Evolutionary conservation across 2,888 invertebrate species (phyloP), one percentile per base, ranked within the genome.

Genomic region (Diachrysia chrysitis): DNA sequence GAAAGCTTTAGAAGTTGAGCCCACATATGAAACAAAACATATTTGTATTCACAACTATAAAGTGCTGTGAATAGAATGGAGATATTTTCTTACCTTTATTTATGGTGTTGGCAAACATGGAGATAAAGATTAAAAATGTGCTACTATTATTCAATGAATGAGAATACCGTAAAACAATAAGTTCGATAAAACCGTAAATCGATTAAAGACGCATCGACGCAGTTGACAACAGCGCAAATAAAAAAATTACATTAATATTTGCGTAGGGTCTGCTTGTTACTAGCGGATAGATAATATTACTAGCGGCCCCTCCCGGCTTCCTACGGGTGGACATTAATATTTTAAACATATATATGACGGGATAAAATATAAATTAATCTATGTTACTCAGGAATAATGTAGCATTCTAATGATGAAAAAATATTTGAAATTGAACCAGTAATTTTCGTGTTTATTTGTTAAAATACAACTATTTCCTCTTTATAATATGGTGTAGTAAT

Each of bases 41-140:
- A 81, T 81, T 73, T 71, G 76, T 82, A 82, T 83, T 71, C 66
- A 76, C 69, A 67, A 78, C 74, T 70, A 69, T 77, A 78, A 78
- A 79, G 63, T 73, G 71, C 58, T 57, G 57, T 77, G 81, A 83
- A 84, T 82, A 78, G 76, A 72, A 67, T 75, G 60, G 65, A 82
- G 73, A 73, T 79, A 70, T 71, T 61, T 78, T 71, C 69, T 59
- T 66, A 73, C 70, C 74, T 66, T 82, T 75, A 75, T 75, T 76
- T 76, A 79, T 72, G 69, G 69, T 70, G 71, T 68, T 78, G 58
- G 67, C 65, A 68, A 55, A 63, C 66, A 80, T 78, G 71, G 72
- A 67, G 66, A 80, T 78, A 72, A 77, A 69, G 69, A 71, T 70
- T 79, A 71, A 79, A 71, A 79, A 79, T 79, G 80, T 82, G 71